Evolutionary conservation across 2,113 vertebrate species (phyloP).

Genomic region (Pampusana beccarii): DNA sequence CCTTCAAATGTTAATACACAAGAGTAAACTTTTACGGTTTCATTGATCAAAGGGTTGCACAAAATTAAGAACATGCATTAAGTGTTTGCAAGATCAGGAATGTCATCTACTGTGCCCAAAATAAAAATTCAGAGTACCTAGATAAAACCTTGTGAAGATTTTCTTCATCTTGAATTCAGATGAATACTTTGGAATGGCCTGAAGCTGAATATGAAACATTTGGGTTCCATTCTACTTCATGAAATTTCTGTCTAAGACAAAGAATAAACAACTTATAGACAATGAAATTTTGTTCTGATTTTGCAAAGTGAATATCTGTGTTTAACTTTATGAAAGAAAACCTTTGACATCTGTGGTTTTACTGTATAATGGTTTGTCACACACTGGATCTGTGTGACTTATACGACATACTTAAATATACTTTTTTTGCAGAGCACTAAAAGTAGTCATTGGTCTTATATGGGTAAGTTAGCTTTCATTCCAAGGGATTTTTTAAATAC

Average conservation of each 20-base stretch:
- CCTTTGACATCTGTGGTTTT: background rate
- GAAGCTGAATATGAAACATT: background rate
- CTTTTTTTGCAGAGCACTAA: background rate
- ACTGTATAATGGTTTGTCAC: background rate
- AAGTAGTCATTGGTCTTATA: background rate
- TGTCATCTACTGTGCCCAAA: background rate
- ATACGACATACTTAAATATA: background rate
- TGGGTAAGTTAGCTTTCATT: constrained; percentile 14
- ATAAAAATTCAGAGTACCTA: background rate
- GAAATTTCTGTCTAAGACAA: background rate
- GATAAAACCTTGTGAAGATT: background rate
- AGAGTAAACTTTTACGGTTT: constrained; percentile 39
- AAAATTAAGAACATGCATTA: constrained; percentile 53
- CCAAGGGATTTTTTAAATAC: constrained; percentile 50
- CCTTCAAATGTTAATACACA: constrained; percentile 44
- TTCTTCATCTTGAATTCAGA: background rate
- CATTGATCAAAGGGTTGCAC: constrained; percentile 20
- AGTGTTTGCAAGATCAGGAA: constrained; percentile 15
- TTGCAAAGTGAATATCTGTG: background rate
- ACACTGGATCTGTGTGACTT: background rate
- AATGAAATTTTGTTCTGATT: constrained; percentile 16
- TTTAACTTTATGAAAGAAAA: background rate
- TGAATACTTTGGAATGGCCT: background rate
- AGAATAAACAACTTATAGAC: background rate
- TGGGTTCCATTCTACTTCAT: background rate